Base-by-base conservation (phyloP, 2,797 vertebrate genomes). In the Pteronotus mesoamericanus region DNA sequence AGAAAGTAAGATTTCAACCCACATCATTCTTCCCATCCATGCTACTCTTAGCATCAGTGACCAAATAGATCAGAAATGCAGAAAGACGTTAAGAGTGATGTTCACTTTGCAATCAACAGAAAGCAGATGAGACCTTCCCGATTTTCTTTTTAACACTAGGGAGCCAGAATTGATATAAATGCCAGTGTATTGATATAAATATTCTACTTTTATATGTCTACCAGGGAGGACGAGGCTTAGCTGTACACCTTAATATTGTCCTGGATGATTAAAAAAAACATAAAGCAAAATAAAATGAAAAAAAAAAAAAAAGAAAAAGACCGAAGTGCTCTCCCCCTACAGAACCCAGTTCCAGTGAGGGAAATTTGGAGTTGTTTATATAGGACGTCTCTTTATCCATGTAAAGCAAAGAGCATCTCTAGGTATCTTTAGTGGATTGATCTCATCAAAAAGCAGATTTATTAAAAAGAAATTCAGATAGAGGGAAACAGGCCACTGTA, bases 401-500 rank as follows among this genome's bases (percentile, higher is more conserved):
- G 80, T 83, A 57, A 94, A 91, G 82, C 94, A 53, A 80, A 95
- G 97, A 96, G 78, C 39, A 74, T 93, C 89, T 89, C 85, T 48
- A 93, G 86, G 92, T 90, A 19, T 18, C 86, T 93, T 66, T 89
- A 68, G 44, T 6, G 71, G 88, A 11, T 94, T 91, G 94, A 97
- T 96, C 94, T 82, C 8, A 26, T 96, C 29, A 92, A 95, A 89
- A 77, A 92, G 68, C n/a, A 95, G 87, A 80, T 80, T 95, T 74
- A 86, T 98, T 94, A 94, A 32, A 53, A 97, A 95, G 97, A 96
- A 96, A 96, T 57, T 97, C n/a, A 91, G 59, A 97, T 14, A 83
- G 91, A 92, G 80, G 89, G 78, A 96, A 98, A 95, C 14, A 95
- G 96, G 90, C 69, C 97, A 97, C 94, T 93, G 96, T 97, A 98